phyloP scores from a whole-genome alignment of 2,888 invertebrate genomes.

The Cacoxenus indagator region DNA sequence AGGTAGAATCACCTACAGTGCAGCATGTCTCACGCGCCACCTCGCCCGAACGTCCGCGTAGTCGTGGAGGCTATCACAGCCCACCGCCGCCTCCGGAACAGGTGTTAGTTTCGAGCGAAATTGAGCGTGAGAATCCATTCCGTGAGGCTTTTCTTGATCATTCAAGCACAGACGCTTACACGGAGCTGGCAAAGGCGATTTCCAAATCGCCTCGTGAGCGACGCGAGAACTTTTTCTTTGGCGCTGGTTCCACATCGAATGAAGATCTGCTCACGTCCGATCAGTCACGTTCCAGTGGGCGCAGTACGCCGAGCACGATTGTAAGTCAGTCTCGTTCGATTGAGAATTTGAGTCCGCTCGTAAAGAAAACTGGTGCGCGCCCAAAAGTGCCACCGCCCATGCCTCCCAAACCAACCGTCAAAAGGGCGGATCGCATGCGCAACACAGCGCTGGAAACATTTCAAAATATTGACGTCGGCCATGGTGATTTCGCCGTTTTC shows the following conservation, averaged over 20 bases:
- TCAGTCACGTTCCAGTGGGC: conserved; percentile 48
- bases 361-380: conserved; percentile 41
- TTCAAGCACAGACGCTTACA: conserved; percentile 59
- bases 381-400: conserved; percentile 57
- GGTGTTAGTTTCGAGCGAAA: conserved; percentile 52
- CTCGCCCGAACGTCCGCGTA: conserved; percentile 40
- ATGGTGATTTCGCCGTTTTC: conserved; percentile 69
- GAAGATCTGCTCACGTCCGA: conserved; percentile 59
- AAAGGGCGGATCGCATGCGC: conserved; percentile 66
- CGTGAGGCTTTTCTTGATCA: conserved; percentile 61
- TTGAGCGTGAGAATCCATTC: conserved; percentile 70
- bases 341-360: conserved; percentile 47
- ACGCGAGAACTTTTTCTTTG: conserved; percentile 62
- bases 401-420: conserved; percentile 66
- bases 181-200: conserved; percentile 65
- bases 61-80: conserved; percentile 42
- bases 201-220: conserved; percentile 56
- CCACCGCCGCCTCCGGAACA: conserved; percentile 47
- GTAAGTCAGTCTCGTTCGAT: conserved; percentile 57
- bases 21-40: conserved; percentile 54
- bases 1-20: conserved; percentile 65
- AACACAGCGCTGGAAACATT: conserved; percentile 68
- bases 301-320: conserved; percentile 50
- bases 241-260: conserved; percentile 61
- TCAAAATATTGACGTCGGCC: conserved; percentile 67